These are phyloP conservation scores for Drosophila macrothrix DNA, from an alignment of 2,888 invertebrate genomes.

Conservation along the genomic window DNA sequence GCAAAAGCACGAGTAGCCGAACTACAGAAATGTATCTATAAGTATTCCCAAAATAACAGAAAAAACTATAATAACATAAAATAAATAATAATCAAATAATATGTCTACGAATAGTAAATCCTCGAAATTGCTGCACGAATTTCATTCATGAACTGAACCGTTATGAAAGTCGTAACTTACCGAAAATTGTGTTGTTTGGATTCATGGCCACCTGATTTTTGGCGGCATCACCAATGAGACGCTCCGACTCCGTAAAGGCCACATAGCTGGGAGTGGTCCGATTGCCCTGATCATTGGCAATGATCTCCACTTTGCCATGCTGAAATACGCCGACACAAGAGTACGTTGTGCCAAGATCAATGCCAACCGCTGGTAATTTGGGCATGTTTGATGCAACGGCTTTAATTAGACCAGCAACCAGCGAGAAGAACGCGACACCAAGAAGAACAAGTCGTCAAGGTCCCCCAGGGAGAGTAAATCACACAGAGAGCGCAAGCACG, in stretches of 20 bases:
- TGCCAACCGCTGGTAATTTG: constrained; percentile 84
- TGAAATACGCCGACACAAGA: constrained; percentile 97
- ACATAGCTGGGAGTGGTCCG: constrained; percentile 92
- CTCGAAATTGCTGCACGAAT: constrained; percentile 8
- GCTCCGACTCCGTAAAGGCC: constrained; percentile 94
- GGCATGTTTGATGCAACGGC: constrained; percentile 83
- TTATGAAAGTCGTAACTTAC: constrained; percentile 88
- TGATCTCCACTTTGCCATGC: constrained; percentile 94
- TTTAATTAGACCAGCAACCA: constrained; percentile 73
- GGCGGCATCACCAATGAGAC: constrained; percentile 93
- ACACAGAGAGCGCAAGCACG: constrained; percentile 10
- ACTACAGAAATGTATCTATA: constrained; percentile 14
- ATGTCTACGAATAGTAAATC: constrained; percentile 1
- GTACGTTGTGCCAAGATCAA: constrained; percentile 97
- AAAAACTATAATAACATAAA: constrained; percentile 18
- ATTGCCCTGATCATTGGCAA: constrained; percentile 94
- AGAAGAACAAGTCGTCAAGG: constrained; percentile 53
- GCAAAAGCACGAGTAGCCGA: constrained; percentile 15
- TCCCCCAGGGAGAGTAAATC: constrained; percentile 29
- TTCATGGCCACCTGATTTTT: constrained; percentile 96
- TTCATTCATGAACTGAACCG: constrained; percentile 63
- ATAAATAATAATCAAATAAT: not conserved
- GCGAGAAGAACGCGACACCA: constrained; percentile 7
- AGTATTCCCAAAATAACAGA: constrained; percentile 55
- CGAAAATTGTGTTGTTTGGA: constrained; percentile 96